Percentiles rank a stretch among this genome's conserved stretches.
These are phyloP conservation scores for Odontesthes bonariensis DNA, from an alignment of 2,113 vertebrate genomes.

Conservation along the genomic window DNA sequence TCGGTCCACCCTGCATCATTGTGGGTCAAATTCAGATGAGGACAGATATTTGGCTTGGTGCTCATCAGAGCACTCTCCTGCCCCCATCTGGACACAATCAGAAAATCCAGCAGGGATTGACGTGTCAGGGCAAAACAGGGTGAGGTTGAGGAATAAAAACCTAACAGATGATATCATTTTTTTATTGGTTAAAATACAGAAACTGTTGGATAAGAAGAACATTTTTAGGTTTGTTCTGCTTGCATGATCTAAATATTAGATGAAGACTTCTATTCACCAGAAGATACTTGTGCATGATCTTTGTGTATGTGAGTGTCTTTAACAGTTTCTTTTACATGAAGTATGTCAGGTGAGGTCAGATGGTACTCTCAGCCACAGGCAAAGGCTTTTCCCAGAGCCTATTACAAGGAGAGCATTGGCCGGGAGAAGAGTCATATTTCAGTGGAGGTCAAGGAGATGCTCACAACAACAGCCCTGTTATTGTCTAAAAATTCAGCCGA, in stretches of 20 bases:
- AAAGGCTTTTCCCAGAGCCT: constrained; percentile 41
- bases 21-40: constrained; percentile 57
- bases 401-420: constrained; percentile 20
- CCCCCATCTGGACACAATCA: constrained; percentile 72
- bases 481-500: constrained; percentile 66
- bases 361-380: constrained; percentile 43
- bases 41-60: constrained; percentile 55
- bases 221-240: not conserved
- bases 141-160: constrained; percentile 1
- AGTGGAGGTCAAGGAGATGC: constrained; percentile 43
- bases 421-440: constrained; percentile 55
- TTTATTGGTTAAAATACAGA: not conserved
- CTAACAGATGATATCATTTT: constrained; percentile 1
- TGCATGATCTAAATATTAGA: not conserved
- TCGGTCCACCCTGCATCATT: constrained; percentile 47
- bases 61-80: constrained; percentile 70
- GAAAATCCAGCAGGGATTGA: constrained; percentile 41
- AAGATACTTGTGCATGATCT: not conserved
- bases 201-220: not conserved
- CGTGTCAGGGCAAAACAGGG: constrained; percentile 3
- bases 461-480: constrained; percentile 66
- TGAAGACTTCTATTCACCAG: not conserved
- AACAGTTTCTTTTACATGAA: constrained; percentile 16
- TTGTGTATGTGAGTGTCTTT: not conserved
- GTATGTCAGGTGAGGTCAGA: constrained; percentile 21